A percentile compares a stretch with the other conserved stretches of the same genome.
Conservation (phyloP, 1,140 invertebrate species). For the Rhagoletis pomonella region DNA sequence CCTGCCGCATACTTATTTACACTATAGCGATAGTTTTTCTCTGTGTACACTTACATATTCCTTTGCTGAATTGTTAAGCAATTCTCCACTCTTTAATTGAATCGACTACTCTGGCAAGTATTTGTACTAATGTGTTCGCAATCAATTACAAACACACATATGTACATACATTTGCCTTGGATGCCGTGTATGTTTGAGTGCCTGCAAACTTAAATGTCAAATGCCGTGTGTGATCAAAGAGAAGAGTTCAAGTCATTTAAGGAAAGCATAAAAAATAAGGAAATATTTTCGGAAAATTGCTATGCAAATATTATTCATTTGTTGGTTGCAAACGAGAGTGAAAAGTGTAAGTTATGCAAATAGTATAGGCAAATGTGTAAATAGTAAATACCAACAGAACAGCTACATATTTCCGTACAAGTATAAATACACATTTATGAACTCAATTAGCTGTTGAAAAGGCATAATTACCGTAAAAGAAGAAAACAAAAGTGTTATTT, state of each 20-base stretch:
- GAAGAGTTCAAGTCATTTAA: neutral
- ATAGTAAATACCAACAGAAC: neutral
- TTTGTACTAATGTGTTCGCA: neutral
- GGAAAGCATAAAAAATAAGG: neutral
- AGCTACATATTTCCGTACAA: neutral
- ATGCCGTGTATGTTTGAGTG: neutral
- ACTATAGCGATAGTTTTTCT: too few species aligned
- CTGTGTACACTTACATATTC: too few species aligned
- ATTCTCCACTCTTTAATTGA: slow-evolving; percentile 11
- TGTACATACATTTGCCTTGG: neutral
- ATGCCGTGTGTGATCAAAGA: slow-evolving; percentile 6
- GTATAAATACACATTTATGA: neutral
- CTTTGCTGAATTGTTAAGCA: too few species aligned
- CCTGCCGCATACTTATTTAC: too few species aligned
- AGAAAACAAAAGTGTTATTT: slow-evolving; percentile 46
- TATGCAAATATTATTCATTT: slow-evolving; percentile 41
- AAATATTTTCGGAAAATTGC: neutral
- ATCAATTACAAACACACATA: neutral
- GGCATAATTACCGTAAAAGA: neutral
- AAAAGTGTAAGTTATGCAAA: slow-evolving; percentile 51
- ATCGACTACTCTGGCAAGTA: neutral
- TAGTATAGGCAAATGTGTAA: neutral
- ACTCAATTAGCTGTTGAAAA: slow-evolving; percentile 9
- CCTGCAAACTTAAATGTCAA: slow-evolving; percentile 20
- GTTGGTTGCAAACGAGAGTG: slow-evolving; percentile 28